These are phyloP conservation scores for Pteropus alecto DNA, from an alignment of 2,113 vertebrate genomes.

Conservation along the genomic window DNA sequence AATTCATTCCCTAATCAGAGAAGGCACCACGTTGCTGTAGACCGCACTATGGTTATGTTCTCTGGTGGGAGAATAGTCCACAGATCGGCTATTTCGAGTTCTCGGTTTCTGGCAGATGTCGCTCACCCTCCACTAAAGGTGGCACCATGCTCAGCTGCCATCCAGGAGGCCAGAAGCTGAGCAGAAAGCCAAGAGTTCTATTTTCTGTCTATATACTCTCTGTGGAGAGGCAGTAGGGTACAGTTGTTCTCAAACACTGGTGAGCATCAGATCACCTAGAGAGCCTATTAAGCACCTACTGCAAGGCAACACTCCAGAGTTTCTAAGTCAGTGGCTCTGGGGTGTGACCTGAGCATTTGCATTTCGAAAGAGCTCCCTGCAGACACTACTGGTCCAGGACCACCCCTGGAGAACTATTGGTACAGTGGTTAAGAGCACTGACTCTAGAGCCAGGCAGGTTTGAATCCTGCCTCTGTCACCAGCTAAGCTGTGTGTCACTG, in stretches of 20 bases:
- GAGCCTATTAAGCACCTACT: not conserved
- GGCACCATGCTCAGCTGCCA: not conserved
- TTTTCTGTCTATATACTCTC: fast-evolving
- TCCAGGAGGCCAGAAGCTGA: not conserved
- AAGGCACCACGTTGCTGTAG: conserved; percentile 31
- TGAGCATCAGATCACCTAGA: not conserved
- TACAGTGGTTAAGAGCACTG: not conserved
- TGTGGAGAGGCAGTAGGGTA: not conserved
- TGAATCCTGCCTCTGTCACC: not conserved
- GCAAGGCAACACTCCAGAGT: not conserved
- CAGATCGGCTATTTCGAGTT: not conserved
- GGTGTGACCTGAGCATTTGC: not conserved
- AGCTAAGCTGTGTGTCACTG: not conserved
- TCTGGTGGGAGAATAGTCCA: not conserved
- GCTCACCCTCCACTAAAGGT: not conserved
- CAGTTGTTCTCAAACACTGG: not conserved
- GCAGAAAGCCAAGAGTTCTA: not conserved
- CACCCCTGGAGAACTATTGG: not conserved
- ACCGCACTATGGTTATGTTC: not conserved
- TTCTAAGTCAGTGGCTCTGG: not conserved
- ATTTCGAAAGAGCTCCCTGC: not conserved
- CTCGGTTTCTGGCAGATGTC: not conserved
- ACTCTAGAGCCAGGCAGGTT: not conserved
- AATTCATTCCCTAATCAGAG: conserved; percentile 54
- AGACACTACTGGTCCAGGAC: not conserved